Conservation (phyloP, 1,140 invertebrate genomes). For the Aethina tumida region DNA sequence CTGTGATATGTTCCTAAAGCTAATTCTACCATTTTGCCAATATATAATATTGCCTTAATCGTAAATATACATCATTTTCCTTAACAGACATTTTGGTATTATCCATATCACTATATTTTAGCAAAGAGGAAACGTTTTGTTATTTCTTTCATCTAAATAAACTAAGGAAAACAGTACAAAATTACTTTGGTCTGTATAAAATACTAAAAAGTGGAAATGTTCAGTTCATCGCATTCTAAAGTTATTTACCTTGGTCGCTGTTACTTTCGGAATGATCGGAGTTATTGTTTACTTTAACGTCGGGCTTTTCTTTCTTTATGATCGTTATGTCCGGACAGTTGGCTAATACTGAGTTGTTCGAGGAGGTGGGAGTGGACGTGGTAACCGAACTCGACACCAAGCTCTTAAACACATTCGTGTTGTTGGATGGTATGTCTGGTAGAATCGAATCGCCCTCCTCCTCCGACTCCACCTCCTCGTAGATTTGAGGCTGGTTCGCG, state of each 20-base stretch:
- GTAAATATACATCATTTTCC: constrained; percentile 20
- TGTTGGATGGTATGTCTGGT: constrained; percentile 26
- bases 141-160: constrained; percentile 16
- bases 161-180: constrained; percentile 27
- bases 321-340: constrained; percentile 54
- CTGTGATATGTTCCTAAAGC: constrained; percentile 30
- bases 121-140: constrained; percentile 2
- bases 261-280: constrained; percentile 34
- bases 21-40: constrained; percentile 24
- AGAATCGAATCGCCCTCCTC: constrained; percentile 34
- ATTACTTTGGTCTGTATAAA: constrained; percentile 37
- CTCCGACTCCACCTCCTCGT: constrained; percentile 36
- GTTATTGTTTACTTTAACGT: constrained; percentile 39
- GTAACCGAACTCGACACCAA: constrained; percentile 25
- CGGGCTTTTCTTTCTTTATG: constrained; percentile 46
- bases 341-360: constrained; percentile 41
- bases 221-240: constrained; percentile 3
- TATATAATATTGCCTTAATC: constrained; percentile 19
- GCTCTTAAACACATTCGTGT: constrained; percentile 21
- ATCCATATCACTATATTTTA: constrained; percentile 22
- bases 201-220: constrained; percentile 33
- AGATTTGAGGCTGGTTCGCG: constrained; percentile 19
- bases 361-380: constrained; percentile 32
- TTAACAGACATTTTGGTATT: constrained; percentile 28
- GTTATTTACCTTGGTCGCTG: constrained; percentile 25